These are phyloP conservation scores for Odontothrips loti DNA, from an alignment of 2,888 invertebrate genomes.

Conservation along the genomic window DNA sequence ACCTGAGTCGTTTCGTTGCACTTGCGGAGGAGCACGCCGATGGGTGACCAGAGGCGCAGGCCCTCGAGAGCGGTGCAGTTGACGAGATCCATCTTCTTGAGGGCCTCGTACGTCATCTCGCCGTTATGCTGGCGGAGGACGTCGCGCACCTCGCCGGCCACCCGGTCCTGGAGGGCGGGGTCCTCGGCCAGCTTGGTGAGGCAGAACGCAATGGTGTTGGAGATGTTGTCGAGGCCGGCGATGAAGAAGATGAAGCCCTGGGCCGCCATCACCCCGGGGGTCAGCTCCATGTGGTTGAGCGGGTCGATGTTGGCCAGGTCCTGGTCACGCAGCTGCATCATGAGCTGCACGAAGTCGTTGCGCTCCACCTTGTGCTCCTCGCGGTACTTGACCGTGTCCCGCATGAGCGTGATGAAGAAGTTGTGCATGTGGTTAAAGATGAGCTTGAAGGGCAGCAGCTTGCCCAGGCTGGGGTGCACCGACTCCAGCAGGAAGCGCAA, in stretches of 20 bases:
- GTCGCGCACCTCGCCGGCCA: constrained; percentile 11
- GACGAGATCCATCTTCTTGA: constrained; percentile 7
- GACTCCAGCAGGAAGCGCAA: constrained; percentile 36
- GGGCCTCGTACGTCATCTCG: background rate
- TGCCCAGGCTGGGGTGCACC: constrained; percentile 38
- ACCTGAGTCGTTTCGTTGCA: background rate
- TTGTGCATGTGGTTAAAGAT: constrained; percentile 36
- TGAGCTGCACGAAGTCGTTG: constrained; percentile 41
- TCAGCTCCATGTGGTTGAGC: background rate
- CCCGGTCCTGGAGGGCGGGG: background rate
- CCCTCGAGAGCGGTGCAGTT: background rate
- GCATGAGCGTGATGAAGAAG: constrained; percentile 41
- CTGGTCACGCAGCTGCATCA: constrained; percentile 37
- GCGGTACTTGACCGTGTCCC: constrained; percentile 41
- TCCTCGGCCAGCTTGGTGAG: background rate
- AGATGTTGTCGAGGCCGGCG: constrained; percentile 18
- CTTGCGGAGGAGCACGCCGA: background rate
- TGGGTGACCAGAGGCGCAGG: background rate
- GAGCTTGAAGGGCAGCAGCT: constrained; percentile 32
- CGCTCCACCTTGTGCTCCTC: constrained; percentile 39
- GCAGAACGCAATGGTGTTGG: background rate
- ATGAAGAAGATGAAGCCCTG: constrained; percentile 23
- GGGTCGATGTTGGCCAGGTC: background rate
- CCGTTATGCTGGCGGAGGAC: background rate
- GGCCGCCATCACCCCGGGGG: background rate